Evolutionary conservation across 64 coral and sea anemone genomes (phyloP), one percentile per base, ranked within the genome.

Genomic region (Dendronephthya gigantea): DNA sequence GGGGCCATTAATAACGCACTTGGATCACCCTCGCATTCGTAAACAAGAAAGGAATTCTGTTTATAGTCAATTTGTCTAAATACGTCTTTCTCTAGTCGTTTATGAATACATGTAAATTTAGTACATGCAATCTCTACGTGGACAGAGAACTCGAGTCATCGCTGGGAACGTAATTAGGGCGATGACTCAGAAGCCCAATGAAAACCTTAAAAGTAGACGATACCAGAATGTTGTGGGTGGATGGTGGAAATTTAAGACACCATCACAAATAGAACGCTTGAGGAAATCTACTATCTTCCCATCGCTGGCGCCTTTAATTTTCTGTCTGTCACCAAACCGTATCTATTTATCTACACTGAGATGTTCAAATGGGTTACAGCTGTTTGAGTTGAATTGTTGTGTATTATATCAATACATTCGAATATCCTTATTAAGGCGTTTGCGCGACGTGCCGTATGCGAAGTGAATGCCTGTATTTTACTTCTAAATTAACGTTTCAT

Each of bases 291-390:
- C 32, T 79, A 79, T 79, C 72, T 79, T 79, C 0, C 0, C 15
- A 39, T 79, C 2, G 34, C 32, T 79, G 36, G 36, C 72, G 32
- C 32, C 36, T 79, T 79, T 79, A 79, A 79, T 34, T 36, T 79
- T 79, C 29, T 39, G 72, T 79, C 72, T 79, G 36, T 79, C 72
- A 79, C 9, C 29, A 79, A 39, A 79, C 30, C 32, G 36, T 79
- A 79, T 79, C 72, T 79, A 17, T 79, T 79, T 36, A 79, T 79
- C 32, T 79, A 28, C 19, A 79, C 55, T 62, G 55, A 79, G 72
- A 36, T 29, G 36, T 34, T 28, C 2, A 79, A 79, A 79, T 79
- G 72, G 36, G 32, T 33, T 79, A 34, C 72, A 79, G 72, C 72
- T 79, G 72, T 79, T 35, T 34, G 30, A 8, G 16, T 34, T 39